Conservation (phyloP, 2,113 vertebrate genomes). For the Hyaena hyaena region DNA sequence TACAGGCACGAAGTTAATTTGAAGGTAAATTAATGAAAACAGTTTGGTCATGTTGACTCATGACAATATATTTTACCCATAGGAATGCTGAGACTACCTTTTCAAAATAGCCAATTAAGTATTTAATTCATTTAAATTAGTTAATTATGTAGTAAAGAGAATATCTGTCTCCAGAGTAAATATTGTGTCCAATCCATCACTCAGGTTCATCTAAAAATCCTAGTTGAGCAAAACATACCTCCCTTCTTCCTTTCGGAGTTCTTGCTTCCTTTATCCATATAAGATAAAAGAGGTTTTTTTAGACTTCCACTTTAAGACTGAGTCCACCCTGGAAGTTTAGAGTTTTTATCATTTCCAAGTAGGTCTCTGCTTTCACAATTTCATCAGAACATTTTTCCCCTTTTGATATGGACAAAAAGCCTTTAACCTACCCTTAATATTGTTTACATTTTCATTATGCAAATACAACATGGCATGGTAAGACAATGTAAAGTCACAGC, state of each 20-base stretch:
- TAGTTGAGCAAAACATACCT: background rate
- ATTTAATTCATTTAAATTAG: background rate
- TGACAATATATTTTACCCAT: background rate
- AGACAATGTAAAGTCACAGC: too few relatives aligned
- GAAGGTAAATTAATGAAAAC: background rate
- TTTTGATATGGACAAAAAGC: background rate
- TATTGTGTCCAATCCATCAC: too few relatives aligned
- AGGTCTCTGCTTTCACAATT: background rate
- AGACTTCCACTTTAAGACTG: background rate
- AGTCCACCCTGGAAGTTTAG: too few relatives aligned
- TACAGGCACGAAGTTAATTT: background rate
- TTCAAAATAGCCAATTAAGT: background rate
- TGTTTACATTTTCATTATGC: background rate
- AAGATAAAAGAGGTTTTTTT: background rate
- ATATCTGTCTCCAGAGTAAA: background rate
- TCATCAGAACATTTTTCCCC: background rate
- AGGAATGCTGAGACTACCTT: background rate
- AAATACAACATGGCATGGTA: background rate
- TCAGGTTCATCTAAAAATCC: background rate
- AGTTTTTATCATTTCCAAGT: background rate
- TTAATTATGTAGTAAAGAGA: background rate
- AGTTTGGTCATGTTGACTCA: background rate
- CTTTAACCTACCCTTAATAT: background rate
- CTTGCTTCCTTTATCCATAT: background rate
- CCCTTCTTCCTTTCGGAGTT: background rate